Evolutionary conservation across 2,888 invertebrate genomes (phyloP).

Genomic region (Lithophane semibrunnea): DNA sequence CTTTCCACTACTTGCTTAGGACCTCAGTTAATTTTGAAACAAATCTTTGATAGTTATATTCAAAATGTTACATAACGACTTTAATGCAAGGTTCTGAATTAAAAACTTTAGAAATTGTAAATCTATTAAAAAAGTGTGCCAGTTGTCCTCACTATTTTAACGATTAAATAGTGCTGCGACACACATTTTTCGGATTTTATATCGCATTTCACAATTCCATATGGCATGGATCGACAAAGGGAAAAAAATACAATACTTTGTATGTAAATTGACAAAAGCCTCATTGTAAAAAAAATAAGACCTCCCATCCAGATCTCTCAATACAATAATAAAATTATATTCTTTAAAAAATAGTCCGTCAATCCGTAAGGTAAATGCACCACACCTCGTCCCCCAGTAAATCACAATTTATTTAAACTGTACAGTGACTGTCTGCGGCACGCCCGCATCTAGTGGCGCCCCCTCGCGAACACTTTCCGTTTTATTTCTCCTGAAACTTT

Average conservation of each 20-base stretch:
- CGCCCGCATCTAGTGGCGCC: slow-evolving; percentile 66
- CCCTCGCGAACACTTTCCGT: slow-evolving; percentile 70
- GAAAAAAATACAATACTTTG: background rate
- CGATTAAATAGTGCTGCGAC: slow-evolving; percentile 5
- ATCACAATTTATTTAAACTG: slow-evolving; percentile 73
- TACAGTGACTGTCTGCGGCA: slow-evolving; percentile 65
- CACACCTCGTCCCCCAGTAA: slow-evolving; percentile 62
- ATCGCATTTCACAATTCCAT: background rate
- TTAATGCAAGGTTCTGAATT: slow-evolving; percentile 3
- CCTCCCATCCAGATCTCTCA: slow-evolving; percentile 24
- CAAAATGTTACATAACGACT: background rate
- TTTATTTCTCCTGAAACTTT: slow-evolving; percentile 75
- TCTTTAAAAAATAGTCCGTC: slow-evolving; percentile 38
- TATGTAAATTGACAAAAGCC: background rate
- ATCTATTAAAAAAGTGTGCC: background rate
- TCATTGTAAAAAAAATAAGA: background rate
- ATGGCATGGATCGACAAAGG: no score
- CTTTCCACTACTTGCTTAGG: slow-evolving; percentile 27
- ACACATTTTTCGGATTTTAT: background rate
- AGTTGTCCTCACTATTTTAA: background rate
- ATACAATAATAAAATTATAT: slow-evolving; percentile 27
- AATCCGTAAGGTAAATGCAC: slow-evolving; percentile 62
- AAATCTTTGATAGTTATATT: slow-evolving; percentile 22
- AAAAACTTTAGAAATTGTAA: background rate
- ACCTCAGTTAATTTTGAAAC: slow-evolving; percentile 16